Base-by-base conservation (phyloP, 2,888 invertebrate species). In the Gymnosoma rotundatum region DNA sequence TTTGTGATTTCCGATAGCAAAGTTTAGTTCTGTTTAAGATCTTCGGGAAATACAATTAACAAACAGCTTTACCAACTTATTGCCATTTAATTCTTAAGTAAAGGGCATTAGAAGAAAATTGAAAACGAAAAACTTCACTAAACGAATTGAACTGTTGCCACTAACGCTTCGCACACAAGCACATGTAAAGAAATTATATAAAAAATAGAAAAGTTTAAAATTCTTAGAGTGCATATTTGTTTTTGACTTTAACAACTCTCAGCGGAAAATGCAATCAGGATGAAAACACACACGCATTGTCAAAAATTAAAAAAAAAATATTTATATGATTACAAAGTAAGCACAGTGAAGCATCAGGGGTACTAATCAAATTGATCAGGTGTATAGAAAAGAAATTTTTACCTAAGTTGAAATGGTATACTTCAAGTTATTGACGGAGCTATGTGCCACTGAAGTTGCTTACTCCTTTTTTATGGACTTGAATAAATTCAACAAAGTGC, bases 131-230 rank as follows among this genome's bases (percentile, higher is more conserved):
- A 70, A 63, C 58, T 18, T 67, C 60, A 52, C 70, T 79, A 79
- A 83, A 83, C 67, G 72, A 83, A 83, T 79, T 83, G 83, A 83
- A 83, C 83, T 83, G 74, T 79, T 79, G 70, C 70, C 64, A 56
- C 60, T 54, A 64, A 36, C 18, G 42, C 60, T 38, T 56, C 45
- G 42, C 63, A 69, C 21, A 64, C 45, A 48, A 12, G 42, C 45
- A 48, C 16, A 42, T 42, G 42, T 12, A 42, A 6, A 42, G 12
- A 42, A 6, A 48, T n/a, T 7, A 48, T n/a, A 48, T 32, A 6
- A 48, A 48, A n/a, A 48, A 10, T 16, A 18, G 10, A 32, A 60
- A 54, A 32, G 20, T 69, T 61, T 8, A 32, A 45, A 67, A 45
- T 38, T 42, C 54, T 81, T 74, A 20, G 18, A 69, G 81, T 78